Base-by-base conservation (phyloP, 2,797 vertebrate species). In the Triplophysa bombifrons region DNA sequence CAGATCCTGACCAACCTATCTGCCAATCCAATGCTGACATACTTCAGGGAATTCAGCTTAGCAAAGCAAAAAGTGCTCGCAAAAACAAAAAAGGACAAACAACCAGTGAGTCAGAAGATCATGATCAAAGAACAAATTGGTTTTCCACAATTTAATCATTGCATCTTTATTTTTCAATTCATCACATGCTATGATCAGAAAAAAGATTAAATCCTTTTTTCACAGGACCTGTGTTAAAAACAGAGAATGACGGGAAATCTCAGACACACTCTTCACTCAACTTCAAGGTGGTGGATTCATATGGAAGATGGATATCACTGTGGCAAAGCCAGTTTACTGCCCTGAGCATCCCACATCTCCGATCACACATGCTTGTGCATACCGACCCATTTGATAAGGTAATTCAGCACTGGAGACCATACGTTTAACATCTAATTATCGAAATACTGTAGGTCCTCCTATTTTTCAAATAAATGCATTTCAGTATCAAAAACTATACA, bases 281-380 rank as follows among this genome's bases (percentile, higher is more conserved):
- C 63, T 74, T 95, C 38, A 78, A 68, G 66, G 93, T 91, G 67
- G 91, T 95, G 17, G 94, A 95, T 56, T 86, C 90, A 9, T 95
- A 94, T 7, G 94, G 94, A 38, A 86, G 89, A 80, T 95, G 94
- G 94, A 69, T 89, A 0, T 46, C 82, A 58, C 83, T 94, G 78
- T 95, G 94, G 94, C 87, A 91, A 82, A 92, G 92, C 38, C 94
- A 95, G 90, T 94, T 95, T 84, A 82, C 85, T 3, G 90, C 92
- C n/a, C 88, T 95, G 51, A 91, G 90, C 82, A 95, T 95, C 87
- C 89, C 92, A 80, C 93, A 94, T 27, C 91, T 95, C 25, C 93
- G 93, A 80, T 95, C 94, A 69, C 94, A 95, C 85, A 87, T 88
- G 6, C 84, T 94, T 79, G 93, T 95, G 56, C 94, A 95, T 90